These are phyloP conservation scores for Polyommatus icarus DNA, from an alignment of 2,888 invertebrate species.

Conservation along the genomic window DNA sequence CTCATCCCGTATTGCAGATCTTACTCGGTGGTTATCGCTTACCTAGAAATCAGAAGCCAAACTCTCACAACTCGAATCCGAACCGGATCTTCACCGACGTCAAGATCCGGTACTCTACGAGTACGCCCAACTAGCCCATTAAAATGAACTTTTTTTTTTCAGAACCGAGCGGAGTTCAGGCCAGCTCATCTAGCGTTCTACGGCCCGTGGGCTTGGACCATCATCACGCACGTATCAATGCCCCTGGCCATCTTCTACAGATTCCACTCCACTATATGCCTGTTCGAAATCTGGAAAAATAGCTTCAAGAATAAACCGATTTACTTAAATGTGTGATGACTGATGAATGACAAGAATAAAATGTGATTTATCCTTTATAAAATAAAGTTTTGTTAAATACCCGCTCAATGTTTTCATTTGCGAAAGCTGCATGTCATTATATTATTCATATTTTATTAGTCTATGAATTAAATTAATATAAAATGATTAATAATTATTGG, in stretches of 20 bases:
- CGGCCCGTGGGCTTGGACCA: conserved; percentile 94
- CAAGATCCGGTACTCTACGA: too few species aligned
- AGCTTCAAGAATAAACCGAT: conserved; percentile 87
- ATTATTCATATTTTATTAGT: too few species aligned
- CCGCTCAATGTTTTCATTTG: background rate
- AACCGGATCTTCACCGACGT: too few species aligned
- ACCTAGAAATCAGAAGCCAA: too few species aligned
- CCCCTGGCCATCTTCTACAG: conserved; percentile 94
- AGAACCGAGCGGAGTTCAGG: conserved; percentile 90
- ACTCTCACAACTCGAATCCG: too few species aligned
- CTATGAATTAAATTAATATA: too few species aligned
- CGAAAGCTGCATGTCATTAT: background rate
- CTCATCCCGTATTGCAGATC: too few species aligned
- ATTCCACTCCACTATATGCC: conserved; percentile 94
- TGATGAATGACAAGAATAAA: background rate
- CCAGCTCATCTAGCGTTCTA: conserved; percentile 91
- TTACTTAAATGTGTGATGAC: conserved; percentile 66
- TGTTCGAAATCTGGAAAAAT: conserved; percentile 95
- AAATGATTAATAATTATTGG: background rate
- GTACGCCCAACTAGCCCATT: background rate
- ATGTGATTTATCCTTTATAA: background rate
- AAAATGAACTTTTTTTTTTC: conserved; percentile 37
- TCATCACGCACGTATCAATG: conserved; percentile 93
- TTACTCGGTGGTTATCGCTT: too few species aligned
- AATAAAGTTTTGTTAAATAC: background rate